Base-by-base conservation (phyloP, 2,888 invertebrate species). In the Nasonia oneida region DNA sequence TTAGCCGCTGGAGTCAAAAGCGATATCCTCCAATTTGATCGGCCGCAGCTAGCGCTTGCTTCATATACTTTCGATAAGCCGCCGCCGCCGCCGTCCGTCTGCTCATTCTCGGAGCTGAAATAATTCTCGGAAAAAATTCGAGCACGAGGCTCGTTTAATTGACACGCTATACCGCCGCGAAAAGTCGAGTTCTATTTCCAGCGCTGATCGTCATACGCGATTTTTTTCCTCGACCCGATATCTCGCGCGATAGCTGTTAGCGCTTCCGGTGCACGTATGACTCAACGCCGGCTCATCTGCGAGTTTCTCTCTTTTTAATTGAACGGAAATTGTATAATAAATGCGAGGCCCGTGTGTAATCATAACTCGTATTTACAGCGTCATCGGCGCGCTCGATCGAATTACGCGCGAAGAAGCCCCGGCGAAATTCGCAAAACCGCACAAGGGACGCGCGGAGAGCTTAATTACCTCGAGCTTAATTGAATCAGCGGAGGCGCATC, bases 1-100 rank as follows among this genome's bases (percentile, higher is more conserved):
- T 86, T 86, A 86, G n/a, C n/a, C n/a, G n/a, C 2, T 8, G 2
- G 88, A 91, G 90, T 90, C 90, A 90, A 90, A 90, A 91, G 86
- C 88, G 86, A 86, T 82, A 18, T n/a, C 10, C n/a, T n/a, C 39
- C 88, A 86, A 83, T 82, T 81, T 47, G 61, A 77, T 85, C 70
- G 42, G 12, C 42, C 78, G 15, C 73, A 4, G 37, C 29, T 29
- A 5, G 50, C 14, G 3, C 10, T 14, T 29, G 23, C 12, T 75
- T 53, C 47, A 71, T 64, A 75, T 64, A 75, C 67, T 70, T 15
- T 70, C 76, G 85, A 57, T 85, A 79, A 74, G 50, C 37, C 61
- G 73, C 10, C 4, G n/a, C 15, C 42, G 39, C 37, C 29, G 29
- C 10, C 50, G 67, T 37, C 50, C 71, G 39, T 29, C 29, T 29